A percentile compares a stretch with the other conserved stretches of the same genome.
Evolutionary conservation across 2,888 invertebrate genomes (phyloP).

Genomic region (Lasioglossum zephyrum): DNA sequence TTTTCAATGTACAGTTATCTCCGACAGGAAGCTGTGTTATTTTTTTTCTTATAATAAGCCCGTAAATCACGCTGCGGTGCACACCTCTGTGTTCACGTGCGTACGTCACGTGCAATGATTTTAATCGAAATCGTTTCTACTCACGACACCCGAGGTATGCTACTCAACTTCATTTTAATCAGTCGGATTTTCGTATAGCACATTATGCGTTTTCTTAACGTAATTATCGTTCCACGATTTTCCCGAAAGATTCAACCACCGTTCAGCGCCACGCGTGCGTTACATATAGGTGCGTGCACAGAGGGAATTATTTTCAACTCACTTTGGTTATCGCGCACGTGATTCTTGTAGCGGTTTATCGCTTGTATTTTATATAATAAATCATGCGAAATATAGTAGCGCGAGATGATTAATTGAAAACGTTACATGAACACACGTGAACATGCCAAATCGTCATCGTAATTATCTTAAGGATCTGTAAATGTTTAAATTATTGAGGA

Average conservation of each 20-base stretch:
- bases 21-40: constrained; percentile 23
- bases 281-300: neutral
- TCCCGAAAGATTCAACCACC: neutral
- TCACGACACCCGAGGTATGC: constrained; percentile 6
- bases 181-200: neutral
- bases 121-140: constrained; percentile 48
- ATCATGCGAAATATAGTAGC: neutral
- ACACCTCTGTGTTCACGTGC: neutral
- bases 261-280: neutral
- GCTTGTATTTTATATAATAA: neutral
- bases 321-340: neutral
- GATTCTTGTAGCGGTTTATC: neutral
- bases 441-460: no score
- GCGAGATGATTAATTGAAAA: constrained; percentile 11
- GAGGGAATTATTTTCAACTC: constrained; percentile 4
- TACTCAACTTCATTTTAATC: neutral
- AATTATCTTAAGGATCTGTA: no score
- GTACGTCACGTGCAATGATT: constrained; percentile 28
- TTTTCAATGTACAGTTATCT: constrained; percentile 49
- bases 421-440: neutral
- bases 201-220: constrained; percentile 9
- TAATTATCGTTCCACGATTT: neutral
- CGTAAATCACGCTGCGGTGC: constrained; percentile 46
- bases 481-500: no score
- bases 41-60: constrained; percentile 16